These are phyloP conservation scores for Cantharis nigra DNA, from an alignment of 2,888 invertebrate species.

Conservation along the genomic window DNA sequence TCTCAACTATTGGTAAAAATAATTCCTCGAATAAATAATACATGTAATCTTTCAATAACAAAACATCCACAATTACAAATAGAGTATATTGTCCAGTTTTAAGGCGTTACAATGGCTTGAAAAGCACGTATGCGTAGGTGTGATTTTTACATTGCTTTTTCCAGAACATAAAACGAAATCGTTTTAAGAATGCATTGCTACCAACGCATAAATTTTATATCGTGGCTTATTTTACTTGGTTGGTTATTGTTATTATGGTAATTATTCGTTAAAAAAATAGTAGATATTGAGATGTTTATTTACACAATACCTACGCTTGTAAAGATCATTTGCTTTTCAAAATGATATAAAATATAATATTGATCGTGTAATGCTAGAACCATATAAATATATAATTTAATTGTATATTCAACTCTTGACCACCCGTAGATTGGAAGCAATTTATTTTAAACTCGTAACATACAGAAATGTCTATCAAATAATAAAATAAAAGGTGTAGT, in stretches of 20 bases:
- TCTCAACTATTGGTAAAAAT: background rate
- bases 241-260: background rate
- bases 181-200: constrained; percentile 5
- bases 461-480: background rate
- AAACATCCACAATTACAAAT: constrained; percentile 2
- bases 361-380: background rate
- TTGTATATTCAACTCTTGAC: background rate
- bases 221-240: background rate
- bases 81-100: constrained; percentile 1
- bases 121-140: background rate
- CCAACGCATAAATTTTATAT: constrained; percentile 1
- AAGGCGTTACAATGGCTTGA: constrained; percentile 5
- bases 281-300: background rate
- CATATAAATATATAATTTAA: background rate
- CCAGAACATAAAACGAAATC: background rate
- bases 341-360: background rate
- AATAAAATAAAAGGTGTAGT: background rate
- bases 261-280: constrained; percentile 1
- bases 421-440: background rate
- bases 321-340: background rate
- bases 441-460: background rate
- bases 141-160: constrained; percentile 3
- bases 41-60: constrained; percentile 1
- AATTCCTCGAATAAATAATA: background rate
- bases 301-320: background rate